A percentile compares a stretch with the other conserved stretches of the same genome.
Evolutionary conservation across 2,797 vertebrate species (phyloP).

Genomic region (Poeciliopsis turneri): DNA sequence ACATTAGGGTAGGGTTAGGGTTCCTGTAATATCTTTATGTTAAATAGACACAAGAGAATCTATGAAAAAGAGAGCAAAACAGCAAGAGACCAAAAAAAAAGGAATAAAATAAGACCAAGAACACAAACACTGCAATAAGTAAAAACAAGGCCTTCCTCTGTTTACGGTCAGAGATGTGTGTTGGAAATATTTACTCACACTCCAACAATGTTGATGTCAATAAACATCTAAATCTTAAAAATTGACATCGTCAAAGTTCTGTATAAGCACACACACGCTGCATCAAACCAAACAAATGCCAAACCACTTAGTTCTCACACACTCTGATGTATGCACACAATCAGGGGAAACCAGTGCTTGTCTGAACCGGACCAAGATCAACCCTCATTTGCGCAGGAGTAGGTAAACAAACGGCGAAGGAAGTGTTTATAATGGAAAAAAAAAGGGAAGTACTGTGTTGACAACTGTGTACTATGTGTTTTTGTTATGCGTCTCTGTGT

Average conservation of each 20-base stretch:
- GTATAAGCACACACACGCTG: constrained; percentile 10
- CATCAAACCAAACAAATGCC: constrained; percentile 15
- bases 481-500: not conserved
- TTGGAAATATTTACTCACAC: constrained; percentile 60
- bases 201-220: constrained; percentile 49
- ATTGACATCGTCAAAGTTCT: constrained; percentile 36
- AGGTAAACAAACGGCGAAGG: constrained; percentile 55
- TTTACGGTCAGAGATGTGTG: constrained; percentile 49
- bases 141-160: constrained; percentile 68
- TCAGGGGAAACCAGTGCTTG: constrained; percentile 57
- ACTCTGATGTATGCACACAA: constrained; percentile 52
- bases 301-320: constrained; percentile 53
- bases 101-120: constrained; percentile 30
- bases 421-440: constrained; percentile 48
- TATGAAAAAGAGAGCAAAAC: constrained; percentile 6
- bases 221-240: constrained; percentile 45
- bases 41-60: not conserved
- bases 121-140: constrained; percentile 54
- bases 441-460: constrained; percentile 38
- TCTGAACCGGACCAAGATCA: constrained; percentile 35
- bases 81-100: not conserved
- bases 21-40: not conserved
- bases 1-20: not conserved
- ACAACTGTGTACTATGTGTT: constrained; percentile 3
- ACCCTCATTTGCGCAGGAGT: constrained; percentile 39